Conservation (phyloP, 2,113 vertebrate species). For the Dicentrarchus labrax region DNA sequence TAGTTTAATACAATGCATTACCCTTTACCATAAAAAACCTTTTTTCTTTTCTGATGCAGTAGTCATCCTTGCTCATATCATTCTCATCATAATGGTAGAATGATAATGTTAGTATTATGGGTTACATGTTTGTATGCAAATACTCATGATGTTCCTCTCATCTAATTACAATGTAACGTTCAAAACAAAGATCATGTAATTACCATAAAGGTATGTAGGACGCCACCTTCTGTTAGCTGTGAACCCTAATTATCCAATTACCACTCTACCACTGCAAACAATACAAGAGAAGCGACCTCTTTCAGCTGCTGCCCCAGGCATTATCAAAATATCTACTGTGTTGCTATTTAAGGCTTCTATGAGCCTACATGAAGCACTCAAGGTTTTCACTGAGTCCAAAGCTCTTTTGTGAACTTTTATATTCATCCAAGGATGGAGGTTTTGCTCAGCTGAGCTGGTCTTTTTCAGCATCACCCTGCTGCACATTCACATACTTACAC, state of each 20-base stretch:
- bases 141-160: neutral
- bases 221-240: conserved; percentile 7
- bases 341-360: conserved; percentile 5
- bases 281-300: neutral
- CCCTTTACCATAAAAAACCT: neutral
- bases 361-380: neutral
- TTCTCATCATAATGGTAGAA: neutral
- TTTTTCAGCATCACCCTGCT: conserved; percentile 1
- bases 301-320: conserved; percentile 4
- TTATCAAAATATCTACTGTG: neutral
- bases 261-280: neutral
- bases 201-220: neutral
- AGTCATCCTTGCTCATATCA: neutral
- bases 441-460: neutral
- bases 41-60: neutral
- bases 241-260: conserved; percentile 23
- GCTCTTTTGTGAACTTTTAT: conserved; percentile 7
- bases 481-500: neutral
- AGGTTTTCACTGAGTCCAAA: neutral
- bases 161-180: neutral
- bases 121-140: neutral
- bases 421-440: conserved; percentile 5
- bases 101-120: neutral
- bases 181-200: neutral
- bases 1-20: neutral